These are phyloP conservation scores for Ptychochromis oligacanthus DNA, from an alignment of 2,113 vertebrate species.

Conservation along the genomic window DNA sequence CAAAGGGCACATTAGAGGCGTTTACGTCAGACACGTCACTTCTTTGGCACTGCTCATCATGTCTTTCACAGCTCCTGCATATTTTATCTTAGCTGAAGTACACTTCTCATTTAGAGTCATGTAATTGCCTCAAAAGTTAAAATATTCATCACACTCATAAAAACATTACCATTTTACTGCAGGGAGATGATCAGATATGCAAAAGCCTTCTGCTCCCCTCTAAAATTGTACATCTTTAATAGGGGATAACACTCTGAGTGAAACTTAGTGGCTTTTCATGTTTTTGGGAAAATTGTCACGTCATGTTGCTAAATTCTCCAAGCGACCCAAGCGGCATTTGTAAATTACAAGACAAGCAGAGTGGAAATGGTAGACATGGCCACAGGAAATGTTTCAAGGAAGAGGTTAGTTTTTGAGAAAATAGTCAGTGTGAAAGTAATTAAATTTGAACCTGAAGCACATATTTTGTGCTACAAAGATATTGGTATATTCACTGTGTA, in stretches of 20 bases:
- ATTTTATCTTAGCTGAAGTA: conserved; percentile 57
- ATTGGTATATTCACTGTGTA: background rate
- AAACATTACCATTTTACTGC: conserved; percentile 62
- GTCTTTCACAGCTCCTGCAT: conserved; percentile 66
- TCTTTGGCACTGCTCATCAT: conserved; percentile 51
- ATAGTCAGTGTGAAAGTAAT: conserved; percentile 36
- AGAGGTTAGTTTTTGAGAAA: conserved; percentile 33
- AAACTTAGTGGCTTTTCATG: conserved; percentile 60
- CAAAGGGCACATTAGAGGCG: conserved; percentile 11
- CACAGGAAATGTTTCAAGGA: conserved; percentile 53
- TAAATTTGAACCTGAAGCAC: conserved; percentile 37
- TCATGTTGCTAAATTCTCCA: conserved; percentile 53
- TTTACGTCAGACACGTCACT: conserved; percentile 29
- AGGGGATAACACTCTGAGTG: conserved; percentile 46
- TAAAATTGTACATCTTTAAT: conserved; percentile 65
- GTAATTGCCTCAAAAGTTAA: conserved; percentile 75
- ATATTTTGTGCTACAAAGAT: conserved; percentile 11
- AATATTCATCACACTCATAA: conserved; percentile 76
- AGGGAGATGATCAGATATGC: conserved; percentile 61
- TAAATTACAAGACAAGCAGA: conserved; percentile 47
- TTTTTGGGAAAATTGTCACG: conserved; percentile 64
- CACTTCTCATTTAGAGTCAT: conserved; percentile 68
- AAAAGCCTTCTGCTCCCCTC: conserved; percentile 59
- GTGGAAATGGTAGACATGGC: conserved; percentile 53
- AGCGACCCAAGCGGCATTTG: conserved; percentile 29